Evolutionary conservation across 2,888 invertebrate genomes (phyloP), one percentile per base, ranked within the genome.

Genomic region (Drosophila rubida): DNA sequence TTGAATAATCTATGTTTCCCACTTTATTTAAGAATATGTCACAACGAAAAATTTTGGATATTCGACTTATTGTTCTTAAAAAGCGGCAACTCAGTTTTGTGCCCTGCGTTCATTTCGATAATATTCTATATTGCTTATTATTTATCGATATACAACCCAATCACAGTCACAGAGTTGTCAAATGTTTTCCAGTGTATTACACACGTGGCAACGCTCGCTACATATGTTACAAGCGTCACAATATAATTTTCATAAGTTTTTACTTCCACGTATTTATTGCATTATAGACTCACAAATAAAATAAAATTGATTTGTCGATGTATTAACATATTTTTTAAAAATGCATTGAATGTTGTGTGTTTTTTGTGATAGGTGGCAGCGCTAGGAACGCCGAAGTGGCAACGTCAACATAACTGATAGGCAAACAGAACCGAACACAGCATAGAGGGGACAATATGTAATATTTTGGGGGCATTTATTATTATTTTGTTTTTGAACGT

Each of bases 391-490:
- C 0, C 35, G 7, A 37, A 7, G 7, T 37, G 35, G 35, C 35
- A 37, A 14, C 13, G 35, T 6, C 35, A 37, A 13, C 35, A 37
- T 19, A 41, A 41, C 41, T 37, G 35, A 37, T 37, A 37, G 35
- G 35, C 41, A 19, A 19, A 41, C 41, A 16, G 41, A 41, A 41
- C 16, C 11, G 16, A 19, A 6, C 9, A 11, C 19, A 41, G 11
- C n/a, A 32, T 72, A 67, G 45, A 49, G 35, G 39, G 32, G 41
- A 65, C 72, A 79, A 64, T 65, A 82, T 79, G 79, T 81, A 80
- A 80, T 64, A 58, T 68, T 66, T 32, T 32, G n/a, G n/a, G 50
- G 42, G 19, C 51, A 53, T 45, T 27, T n/a, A 32, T 32, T 32
- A 32, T 32, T 60, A 61, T 69, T 76, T 63, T 67, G 51, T 64